Percentiles rank a stretch among this genome's conserved stretches.
These are phyloP conservation scores for Syndactyla subalaris DNA, from an alignment of 2,797 vertebrate species.

Conservation along the genomic window DNA sequence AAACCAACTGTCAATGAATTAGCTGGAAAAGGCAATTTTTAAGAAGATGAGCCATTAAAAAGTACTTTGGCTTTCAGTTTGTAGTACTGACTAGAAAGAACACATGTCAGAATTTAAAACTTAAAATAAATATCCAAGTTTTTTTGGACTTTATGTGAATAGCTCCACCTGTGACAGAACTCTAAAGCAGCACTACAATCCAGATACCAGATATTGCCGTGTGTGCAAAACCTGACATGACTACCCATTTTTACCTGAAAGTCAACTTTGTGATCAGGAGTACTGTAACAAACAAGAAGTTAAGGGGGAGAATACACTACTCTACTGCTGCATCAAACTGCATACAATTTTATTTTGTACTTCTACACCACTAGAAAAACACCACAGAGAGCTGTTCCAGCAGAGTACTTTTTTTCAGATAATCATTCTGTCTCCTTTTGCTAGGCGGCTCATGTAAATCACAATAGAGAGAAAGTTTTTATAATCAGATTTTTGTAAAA, in stretches of 20 bases:
- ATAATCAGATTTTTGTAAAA: not conserved
- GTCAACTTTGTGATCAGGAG: not conserved
- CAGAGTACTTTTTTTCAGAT: not conserved
- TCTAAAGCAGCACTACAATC: not conserved
- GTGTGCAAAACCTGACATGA: not conserved
- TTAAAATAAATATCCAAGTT: not conserved
- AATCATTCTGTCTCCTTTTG: not conserved
- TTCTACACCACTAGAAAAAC: not conserved
- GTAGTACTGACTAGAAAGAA: not conserved
- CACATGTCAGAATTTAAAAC: not conserved
- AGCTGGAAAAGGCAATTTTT: conserved; percentile 2
- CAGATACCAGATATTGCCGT: not conserved
- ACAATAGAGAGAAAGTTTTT: not conserved
- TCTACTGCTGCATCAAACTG: not conserved
- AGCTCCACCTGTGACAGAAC: not conserved
- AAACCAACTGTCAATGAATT: not conserved
- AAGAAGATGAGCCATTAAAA: not conserved
- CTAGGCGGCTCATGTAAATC: not conserved
- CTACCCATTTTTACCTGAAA: not conserved
- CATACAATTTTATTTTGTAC: not conserved
- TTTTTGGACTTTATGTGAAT: not conserved
- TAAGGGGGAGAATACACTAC: not conserved
- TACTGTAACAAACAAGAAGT: not conserved
- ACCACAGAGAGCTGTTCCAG: not conserved
- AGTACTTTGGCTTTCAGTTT: not conserved